Evolutionary conservation across 2,888 invertebrate genomes (phyloP), one percentile per base, ranked within the genome.

Genomic region (Limulus polyphemus): DNA sequence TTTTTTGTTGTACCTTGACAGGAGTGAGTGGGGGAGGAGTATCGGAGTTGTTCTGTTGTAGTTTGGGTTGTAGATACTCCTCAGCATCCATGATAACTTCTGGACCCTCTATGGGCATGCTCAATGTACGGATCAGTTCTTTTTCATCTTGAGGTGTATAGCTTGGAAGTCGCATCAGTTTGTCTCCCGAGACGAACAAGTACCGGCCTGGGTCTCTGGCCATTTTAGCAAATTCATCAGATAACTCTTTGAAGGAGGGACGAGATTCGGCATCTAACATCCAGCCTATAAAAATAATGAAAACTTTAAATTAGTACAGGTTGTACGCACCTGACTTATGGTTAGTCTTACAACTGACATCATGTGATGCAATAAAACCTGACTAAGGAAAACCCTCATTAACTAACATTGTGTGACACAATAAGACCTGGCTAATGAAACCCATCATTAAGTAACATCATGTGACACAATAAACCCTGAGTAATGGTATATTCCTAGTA

Each of bases 191-290:
- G 72, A 98, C 94, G 59, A 89, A 92, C 68, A 98, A 82, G 76
- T 95, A 99, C 55, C 97, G 83, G 16, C 94, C 94, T 5, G 99
- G 98, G 79, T 98, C 97, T 60, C 90, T 81, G 0, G 93, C 88
- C 87, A 95, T 98, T 75, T 93, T 93, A 0, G 90, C 87, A 76
- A 99, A 98, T 57, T 90, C 90, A 60, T 91, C 90, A 0, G 90
- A 89, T 56, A 99, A 80, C 74, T 95, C 90, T 72, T 88, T 87
- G 77, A 99, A 99, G 9, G 88, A 87, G 0, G 98, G 98, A 62
- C 99, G 81, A 70, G 89, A 88, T 71, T 95, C 95, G 0, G 95
- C 92, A 73, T 97, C 93, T 66, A 94, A 77, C 86, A 97, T 90
- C 98, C 98, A 99, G 76, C 80, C 80, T 80, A 69, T 46, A 66